These are phyloP conservation scores for Synanthedon myopaeformis DNA, from an alignment of 2,888 invertebrate species.

Conservation along the genomic window DNA sequence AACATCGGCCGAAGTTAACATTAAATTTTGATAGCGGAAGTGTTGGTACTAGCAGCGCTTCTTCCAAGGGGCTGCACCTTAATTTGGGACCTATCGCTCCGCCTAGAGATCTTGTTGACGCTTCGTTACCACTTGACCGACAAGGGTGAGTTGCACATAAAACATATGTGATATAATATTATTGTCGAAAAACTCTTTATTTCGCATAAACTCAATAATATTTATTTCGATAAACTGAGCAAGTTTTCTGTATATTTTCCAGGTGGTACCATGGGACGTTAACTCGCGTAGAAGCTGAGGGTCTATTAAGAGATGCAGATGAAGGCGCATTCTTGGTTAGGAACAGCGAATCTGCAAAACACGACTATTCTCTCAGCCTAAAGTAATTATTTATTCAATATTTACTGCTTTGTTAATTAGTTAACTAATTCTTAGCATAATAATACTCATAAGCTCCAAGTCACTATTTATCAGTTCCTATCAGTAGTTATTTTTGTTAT, in stretches of 20 bases:
- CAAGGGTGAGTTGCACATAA: constrained; percentile 77
- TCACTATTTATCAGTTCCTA: too few relatives aligned
- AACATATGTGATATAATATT: too few relatives aligned
- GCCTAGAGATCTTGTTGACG: constrained; percentile 82
- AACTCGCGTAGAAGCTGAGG: constrained; percentile 91
- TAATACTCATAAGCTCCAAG: too few relatives aligned
- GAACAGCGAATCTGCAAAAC: constrained; percentile 92
- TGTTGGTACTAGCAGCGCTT: constrained; percentile 44
- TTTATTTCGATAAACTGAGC: constrained; percentile 2
- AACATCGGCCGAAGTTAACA: constrained; percentile 78
- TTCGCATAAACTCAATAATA: neutral
- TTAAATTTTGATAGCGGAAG: constrained; percentile 76
- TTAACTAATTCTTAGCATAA: too few relatives aligned
- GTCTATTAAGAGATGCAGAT: constrained; percentile 81
- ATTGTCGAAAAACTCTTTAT: neutral
- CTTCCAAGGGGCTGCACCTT: constrained; percentile 73
- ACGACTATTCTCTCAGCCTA: constrained; percentile 93
- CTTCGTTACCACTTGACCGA: constrained; percentile 84
- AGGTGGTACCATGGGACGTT: constrained; percentile 98
- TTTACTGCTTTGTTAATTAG: too few relatives aligned
- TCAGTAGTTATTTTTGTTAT: too few relatives aligned
- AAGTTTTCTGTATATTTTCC: constrained; percentile 7
- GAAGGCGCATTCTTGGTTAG: constrained; percentile 96
- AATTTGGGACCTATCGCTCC: constrained; percentile 76
- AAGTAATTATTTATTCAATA: constrained; percentile 77